These are phyloP conservation scores for Thyatira batis DNA, from an alignment of 2,888 invertebrate species.

Conservation along the genomic window DNA sequence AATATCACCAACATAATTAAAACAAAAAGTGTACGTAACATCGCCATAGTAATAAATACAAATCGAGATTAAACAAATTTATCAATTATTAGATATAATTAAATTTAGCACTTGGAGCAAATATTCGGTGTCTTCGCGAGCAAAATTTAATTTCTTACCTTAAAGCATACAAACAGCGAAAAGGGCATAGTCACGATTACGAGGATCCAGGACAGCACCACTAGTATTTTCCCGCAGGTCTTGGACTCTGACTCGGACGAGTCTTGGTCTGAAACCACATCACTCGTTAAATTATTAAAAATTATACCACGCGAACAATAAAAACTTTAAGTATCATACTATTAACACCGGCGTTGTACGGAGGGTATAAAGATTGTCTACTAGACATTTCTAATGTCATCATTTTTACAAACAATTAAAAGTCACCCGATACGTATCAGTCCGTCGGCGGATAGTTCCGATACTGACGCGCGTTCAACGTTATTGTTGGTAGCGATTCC, in stretches of 20 bases:
- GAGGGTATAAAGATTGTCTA: background rate
- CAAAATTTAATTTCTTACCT: constrained; percentile 83
- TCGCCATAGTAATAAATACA: no score
- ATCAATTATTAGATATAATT: background rate
- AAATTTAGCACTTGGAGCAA: background rate
- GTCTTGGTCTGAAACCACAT: constrained; percentile 75
- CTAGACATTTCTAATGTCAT: background rate
- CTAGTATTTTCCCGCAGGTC: constrained; percentile 91
- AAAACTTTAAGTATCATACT: background rate
- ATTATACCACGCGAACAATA: background rate
- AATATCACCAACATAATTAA: no score
- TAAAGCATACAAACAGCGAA: constrained; percentile 95
- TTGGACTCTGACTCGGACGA: constrained; percentile 85
- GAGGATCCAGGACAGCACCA: constrained; percentile 90
- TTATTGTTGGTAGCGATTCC: background rate
- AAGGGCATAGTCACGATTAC: constrained; percentile 94
- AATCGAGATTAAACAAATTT: background rate
- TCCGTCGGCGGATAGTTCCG: background rate
- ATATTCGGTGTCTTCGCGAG: background rate
- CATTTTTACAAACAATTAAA: background rate
- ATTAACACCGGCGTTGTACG: background rate
- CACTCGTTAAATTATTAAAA: constrained; percentile 31
- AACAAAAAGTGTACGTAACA: no score
- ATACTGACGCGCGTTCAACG: background rate
- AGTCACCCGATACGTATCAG: background rate